Conservation (phyloP, 2,888 invertebrate species). For the Epistrophella euchroma region DNA sequence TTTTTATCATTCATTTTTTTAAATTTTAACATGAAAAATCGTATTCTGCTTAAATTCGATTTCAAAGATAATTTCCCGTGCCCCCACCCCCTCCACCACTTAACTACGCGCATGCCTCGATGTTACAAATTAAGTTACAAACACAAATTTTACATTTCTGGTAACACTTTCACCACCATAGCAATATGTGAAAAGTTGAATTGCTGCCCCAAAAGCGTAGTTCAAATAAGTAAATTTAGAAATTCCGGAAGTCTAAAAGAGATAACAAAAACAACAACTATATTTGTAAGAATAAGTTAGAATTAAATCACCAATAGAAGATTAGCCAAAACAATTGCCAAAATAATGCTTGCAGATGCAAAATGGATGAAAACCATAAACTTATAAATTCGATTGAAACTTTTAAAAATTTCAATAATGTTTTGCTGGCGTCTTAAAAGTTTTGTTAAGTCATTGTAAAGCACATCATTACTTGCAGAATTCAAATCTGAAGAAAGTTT, state of each 20-base stretch:
- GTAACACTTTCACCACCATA: neutral
- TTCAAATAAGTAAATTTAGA: neutral
- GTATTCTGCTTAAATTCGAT: no score
- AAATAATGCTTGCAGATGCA: conserved; percentile 30
- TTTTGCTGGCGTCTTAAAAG: conserved; percentile 17
- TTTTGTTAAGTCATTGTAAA: neutral
- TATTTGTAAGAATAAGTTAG: neutral
- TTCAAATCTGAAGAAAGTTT: neutral
- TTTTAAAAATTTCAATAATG: conserved; percentile 5
- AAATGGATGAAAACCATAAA: conserved; percentile 46
- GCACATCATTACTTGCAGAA: neutral
- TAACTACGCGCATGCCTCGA: no score
- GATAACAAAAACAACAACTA: no score
- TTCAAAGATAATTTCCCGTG: no score
- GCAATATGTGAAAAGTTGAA: neutral
- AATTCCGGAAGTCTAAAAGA: neutral
- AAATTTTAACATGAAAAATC: no score
- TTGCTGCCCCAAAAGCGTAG: neutral
- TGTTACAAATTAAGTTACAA: neutral
- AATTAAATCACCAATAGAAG: conserved; percentile 26
- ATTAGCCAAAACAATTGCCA: conserved; percentile 38
- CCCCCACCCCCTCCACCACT: rapidly evolving
- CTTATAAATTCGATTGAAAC: conserved; percentile 29
- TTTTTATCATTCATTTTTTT: no score
- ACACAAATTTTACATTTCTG: neutral